phyloP scores from a whole-genome alignment of 2,797 vertebrate species.

The Microctenopoma stevenorrisi region DNA sequence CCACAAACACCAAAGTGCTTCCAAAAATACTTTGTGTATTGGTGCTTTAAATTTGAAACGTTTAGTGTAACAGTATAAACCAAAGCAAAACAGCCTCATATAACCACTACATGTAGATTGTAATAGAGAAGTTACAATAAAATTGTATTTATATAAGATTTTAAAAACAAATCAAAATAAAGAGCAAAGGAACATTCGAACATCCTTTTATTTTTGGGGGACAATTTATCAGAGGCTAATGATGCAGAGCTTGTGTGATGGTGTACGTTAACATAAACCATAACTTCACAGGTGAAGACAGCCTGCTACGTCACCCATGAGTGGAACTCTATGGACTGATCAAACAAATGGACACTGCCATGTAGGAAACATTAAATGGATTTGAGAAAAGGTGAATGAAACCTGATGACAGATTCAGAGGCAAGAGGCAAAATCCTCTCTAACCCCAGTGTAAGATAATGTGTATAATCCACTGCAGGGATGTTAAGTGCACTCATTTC shows the following conservation, averaged over 20 bases:
- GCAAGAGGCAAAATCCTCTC: constrained; percentile 64
- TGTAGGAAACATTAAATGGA: constrained; percentile 43
- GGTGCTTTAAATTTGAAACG: neutral
- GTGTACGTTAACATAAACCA: neutral
- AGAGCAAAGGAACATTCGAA: neutral
- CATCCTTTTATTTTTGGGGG: neutral
- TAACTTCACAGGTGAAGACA: constrained; percentile 3
- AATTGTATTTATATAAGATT: too few species aligned
- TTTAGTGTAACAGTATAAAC: constrained; percentile 3
- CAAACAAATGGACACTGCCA: constrained; percentile 17
- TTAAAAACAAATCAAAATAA: neutral
- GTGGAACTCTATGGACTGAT: constrained; percentile 7
- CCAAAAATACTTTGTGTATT: neutral
- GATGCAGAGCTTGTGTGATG: neutral
- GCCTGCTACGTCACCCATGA: constrained; percentile 5
- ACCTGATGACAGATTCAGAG: constrained; percentile 63
- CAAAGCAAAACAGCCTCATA: neutral
- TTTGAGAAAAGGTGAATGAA: constrained; percentile 62
- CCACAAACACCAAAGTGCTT: neutral
- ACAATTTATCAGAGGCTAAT: constrained; percentile 9
- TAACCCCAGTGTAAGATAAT: constrained; percentile 74
- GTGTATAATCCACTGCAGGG: constrained; percentile 80
- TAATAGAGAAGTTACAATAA: neutral
- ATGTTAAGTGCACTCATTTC: constrained; percentile 86
- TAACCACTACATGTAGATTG: neutral